Evolutionary conservation across 2,797 vertebrate genomes (phyloP).

Genomic region (Spondyliosoma cantharus): DNA sequence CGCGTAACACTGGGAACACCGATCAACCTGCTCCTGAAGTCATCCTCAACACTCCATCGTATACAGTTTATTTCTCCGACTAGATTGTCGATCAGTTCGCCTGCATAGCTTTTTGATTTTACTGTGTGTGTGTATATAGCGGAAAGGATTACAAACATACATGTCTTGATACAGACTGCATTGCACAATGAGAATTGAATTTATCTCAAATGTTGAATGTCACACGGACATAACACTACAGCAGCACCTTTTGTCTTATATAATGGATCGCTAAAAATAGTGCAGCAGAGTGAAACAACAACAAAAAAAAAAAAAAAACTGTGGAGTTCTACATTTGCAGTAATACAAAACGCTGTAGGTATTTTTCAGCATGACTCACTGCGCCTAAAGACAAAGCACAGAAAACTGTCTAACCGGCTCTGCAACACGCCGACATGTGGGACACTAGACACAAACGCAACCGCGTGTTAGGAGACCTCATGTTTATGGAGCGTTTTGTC

Average conservation of each 20-base stretch:
- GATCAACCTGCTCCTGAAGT: no score
- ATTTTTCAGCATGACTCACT: slow-evolving; percentile 66
- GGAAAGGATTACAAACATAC: no score
- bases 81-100: no score
- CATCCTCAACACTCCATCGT: no score
- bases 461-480: neutral
- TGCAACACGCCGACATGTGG: slow-evolving; percentile 24
- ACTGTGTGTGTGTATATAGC: no score
- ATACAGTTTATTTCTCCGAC: no score
- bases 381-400: slow-evolving; percentile 57
- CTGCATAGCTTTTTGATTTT: no score
- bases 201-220: neutral
- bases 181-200: no score
- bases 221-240: slow-evolving; percentile 44
- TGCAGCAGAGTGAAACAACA: slow-evolving; percentile 49
- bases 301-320: slow-evolving; percentile 40
- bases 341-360: slow-evolving; percentile 58
- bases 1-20: no score
- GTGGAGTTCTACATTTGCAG: slow-evolving; percentile 48
- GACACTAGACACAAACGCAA: slow-evolving; percentile 17
- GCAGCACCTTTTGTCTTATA: slow-evolving; percentile 60
- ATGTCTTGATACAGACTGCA: no score
- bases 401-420: slow-evolving; percentile 46
- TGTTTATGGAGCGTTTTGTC: slow-evolving; percentile 17
- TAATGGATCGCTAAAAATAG: slow-evolving; percentile 67